Evolutionary conservation across 2,113 vertebrate genomes (phyloP), one percentile per base, ranked within the genome.

Genomic region (Dasyornis broadbenti): DNA sequence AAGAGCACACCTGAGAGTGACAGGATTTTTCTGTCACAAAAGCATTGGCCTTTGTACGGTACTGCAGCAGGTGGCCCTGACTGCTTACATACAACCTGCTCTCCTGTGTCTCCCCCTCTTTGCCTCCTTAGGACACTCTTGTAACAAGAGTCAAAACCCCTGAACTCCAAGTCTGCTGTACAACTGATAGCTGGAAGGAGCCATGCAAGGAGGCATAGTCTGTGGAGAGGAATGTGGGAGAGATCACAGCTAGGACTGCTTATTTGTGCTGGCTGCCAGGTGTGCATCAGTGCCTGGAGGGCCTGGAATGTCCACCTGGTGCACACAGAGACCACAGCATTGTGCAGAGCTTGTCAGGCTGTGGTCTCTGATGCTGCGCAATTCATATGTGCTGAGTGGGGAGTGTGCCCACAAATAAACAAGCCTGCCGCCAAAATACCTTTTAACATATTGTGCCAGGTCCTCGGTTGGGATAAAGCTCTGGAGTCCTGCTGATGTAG

Each of bases 171-270:
- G n/a, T 61, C 13, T 86, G 49, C 78, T 59, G 60, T 75, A 63
- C 26, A 52, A 20, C 12, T 2, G 13, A 15, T 33, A 79, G 56
- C 6, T 9, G 64, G 79, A 66, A 47, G 72, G 84, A 89, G 10
- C 9, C 56, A 35, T 0, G 0, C 21, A 50, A 60, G 71, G 42
- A 90, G 52, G 33, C 19, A 8, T 0, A 1, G 50, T 30, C 19
- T 17, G 6, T 19, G 50, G 59, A 37, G 70, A 49, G 57, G 40
- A 59, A 63, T 35, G 18, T 23, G 26, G 47, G 73, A 61, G 66
- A 53, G 37, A 59, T 13, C 1, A 1, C 0, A 15, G 59, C 59
- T 72, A 40, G 39, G 71, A 24, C 20, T 72, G 52, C 69, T 76
- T 49, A 49, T 79, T 82, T 4, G 7, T 7, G 31, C 68, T 1